These are phyloP conservation scores for Drosophila setifemur DNA, from an alignment of 1,140 invertebrate species.

Conservation along the genomic window DNA sequence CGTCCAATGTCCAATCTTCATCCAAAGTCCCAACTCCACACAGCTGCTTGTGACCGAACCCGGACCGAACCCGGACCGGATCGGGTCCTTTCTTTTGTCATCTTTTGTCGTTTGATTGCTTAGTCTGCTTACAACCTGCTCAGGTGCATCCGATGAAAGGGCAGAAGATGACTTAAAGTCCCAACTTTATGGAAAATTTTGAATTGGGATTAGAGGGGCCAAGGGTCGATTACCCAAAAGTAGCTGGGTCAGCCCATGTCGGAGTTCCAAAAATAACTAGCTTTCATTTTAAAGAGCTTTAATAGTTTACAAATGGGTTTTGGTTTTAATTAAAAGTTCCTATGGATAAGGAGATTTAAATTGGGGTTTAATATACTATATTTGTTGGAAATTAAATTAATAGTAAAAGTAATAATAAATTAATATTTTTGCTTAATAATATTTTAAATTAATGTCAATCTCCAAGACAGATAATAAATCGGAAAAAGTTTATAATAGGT, in stretches of 20 bases:
- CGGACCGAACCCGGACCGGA: conserved; percentile 1
- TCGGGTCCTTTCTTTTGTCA: conserved; percentile 19
- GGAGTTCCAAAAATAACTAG: neutral
- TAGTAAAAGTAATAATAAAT: no score
- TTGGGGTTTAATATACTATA: no score
- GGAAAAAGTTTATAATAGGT: no score
- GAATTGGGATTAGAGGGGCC: neutral
- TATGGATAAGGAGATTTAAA: no score
- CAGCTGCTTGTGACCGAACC: neutral
- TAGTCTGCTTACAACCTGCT: conserved; percentile 16
- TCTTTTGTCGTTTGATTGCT: conserved; percentile 25
- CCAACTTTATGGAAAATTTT: conserved; percentile 20
- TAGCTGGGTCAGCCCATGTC: neutral
- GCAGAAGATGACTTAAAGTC: conserved; percentile 12
- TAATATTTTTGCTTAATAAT: no score
- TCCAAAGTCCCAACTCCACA: conserved; percentile 5
- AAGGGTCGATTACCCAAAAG: conserved; percentile 1
- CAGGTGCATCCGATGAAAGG: conserved; percentile 32
- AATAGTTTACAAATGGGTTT: no score
- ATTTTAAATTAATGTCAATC: no score
- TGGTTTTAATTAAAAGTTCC: no score
- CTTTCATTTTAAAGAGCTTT: neutral
- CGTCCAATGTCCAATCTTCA: neutral
- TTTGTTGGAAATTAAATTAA: no score
- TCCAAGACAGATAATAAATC: no score